Base-by-base conservation (phyloP, 2,888 invertebrate species). In the Macropis europaea region DNA sequence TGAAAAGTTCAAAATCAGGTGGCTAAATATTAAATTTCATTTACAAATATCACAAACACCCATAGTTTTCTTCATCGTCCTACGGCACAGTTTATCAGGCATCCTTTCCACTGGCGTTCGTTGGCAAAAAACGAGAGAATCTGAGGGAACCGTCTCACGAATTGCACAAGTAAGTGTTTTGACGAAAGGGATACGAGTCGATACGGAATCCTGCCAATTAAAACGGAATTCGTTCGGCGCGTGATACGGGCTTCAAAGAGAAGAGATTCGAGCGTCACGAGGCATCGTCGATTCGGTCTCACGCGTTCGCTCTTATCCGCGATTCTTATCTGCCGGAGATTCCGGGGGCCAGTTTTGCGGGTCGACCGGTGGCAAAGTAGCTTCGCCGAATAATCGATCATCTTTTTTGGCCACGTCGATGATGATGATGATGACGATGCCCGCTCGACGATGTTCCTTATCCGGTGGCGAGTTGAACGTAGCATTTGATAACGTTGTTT, bases 161-260 rank as follows among this genome's bases (percentile, higher is more conserved):
- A 11, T 56, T 40, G 13, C 30, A 53, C 61, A 64, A 68, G 77
- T 66, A 64, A 78, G 61, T 67, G 66, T 78, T 78, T 62, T 71
- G 78, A 71, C 76, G 50, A 32, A 52, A 66, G 66, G 30, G 64
- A 72, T 69, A 56, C 68, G 50, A 50, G 40, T 9, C 42, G 57
- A 61, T 64, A 32, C 56, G 52, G 77, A 78, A 79, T 76, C 61
- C 72, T 68, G 62, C 77, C 81, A 84, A 82, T 84, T 84, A 82
- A 79, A 79, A 62, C 54, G 73, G 79, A 83, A 82, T 79, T 72
- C 64, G 54, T 67, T 40, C 24, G 50, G 26, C 17, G 57, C 15
- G 24, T 42, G 52, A 34, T 36, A 62, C 50, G 59, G 34, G 45
- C 53, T 28, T 30, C 30, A 32, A n/a, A 67, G 61, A 38, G 36